A percentile compares a stretch with the other conserved stretches of the same genome.
These are phyloP conservation scores for Bujurquina vittata DNA, from an alignment of 2,113 vertebrate genomes.

Conservation along the genomic window DNA sequence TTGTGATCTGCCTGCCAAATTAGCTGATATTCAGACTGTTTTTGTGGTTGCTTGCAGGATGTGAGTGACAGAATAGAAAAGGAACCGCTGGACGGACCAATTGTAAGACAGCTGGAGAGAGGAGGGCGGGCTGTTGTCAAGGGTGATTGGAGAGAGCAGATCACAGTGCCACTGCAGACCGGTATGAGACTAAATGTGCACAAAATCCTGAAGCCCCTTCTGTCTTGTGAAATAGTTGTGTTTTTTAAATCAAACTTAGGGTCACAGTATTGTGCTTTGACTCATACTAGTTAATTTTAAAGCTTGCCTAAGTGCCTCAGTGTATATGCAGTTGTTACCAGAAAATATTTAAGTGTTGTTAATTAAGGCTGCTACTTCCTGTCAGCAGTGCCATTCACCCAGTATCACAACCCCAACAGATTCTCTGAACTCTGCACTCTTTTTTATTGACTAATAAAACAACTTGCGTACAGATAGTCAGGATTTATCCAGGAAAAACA, in stretches of 20 bases:
- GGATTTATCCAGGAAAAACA: background rate
- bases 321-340: background rate
- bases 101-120: slow-evolving; percentile 92
- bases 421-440: background rate
- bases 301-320: background rate
- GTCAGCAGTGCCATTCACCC: background rate
- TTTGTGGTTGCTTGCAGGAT: slow-evolving; percentile 82
- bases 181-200: slow-evolving; percentile 74
- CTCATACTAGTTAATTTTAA: background rate
- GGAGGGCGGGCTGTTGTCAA: slow-evolving; percentile 93
- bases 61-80: slow-evolving; percentile 98
- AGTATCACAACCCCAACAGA: background rate
- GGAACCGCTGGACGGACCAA: slow-evolving; percentile 90
- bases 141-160: slow-evolving; percentile 94
- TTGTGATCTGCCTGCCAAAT: background rate
- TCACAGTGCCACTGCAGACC: slow-evolving; percentile 96
- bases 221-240: background rate
- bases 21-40: background rate
- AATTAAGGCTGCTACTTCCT: background rate
- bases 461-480: background rate
- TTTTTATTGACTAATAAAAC: background rate
- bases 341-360: background rate
- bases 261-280: background rate
- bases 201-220: background rate
- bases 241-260: background rate